These are phyloP conservation scores for Tauraco erythrolophus DNA, from an alignment of 2,113 vertebrate genomes.

Conservation along the genomic window DNA sequence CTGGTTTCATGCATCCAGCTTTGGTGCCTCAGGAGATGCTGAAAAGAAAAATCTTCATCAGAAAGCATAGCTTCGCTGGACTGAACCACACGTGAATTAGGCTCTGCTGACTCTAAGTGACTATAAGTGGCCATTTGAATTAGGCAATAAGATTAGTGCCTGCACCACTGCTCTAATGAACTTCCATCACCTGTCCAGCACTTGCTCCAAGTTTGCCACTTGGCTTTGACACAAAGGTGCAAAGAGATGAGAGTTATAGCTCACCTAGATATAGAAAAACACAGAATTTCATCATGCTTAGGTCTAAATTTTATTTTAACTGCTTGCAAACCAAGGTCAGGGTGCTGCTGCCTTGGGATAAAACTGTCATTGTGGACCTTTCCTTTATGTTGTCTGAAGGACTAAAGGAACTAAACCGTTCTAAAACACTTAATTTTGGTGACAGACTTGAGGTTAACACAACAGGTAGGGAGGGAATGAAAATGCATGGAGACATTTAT, in stretches of 20 bases:
- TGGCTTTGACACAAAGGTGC: background rate
- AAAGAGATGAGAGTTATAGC: background rate
- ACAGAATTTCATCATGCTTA: background rate
- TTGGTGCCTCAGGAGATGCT: background rate
- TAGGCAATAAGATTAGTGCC: background rate
- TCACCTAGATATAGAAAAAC: background rate
- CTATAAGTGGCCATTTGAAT: background rate
- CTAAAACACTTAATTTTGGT: background rate
- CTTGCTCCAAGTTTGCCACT: background rate
- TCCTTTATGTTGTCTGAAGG: background rate
- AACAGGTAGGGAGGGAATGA: background rate
- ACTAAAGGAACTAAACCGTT: background rate
- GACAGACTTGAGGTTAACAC: background rate
- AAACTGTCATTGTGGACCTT: background rate
- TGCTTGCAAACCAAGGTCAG: background rate
- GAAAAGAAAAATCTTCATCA: background rate
- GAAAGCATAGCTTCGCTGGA: background rate
- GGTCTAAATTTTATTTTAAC: background rate
- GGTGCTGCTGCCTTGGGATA: background rate
- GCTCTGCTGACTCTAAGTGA: background rate
- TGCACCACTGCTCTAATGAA: background rate
- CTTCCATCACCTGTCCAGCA: accelerated
- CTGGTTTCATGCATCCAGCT: background rate
- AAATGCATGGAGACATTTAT: background rate
- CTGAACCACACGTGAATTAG: accelerated